These are phyloP conservation scores for Takifugu ocellatus DNA, from an alignment of 2,797 vertebrate species.

Conservation along the genomic window DNA sequence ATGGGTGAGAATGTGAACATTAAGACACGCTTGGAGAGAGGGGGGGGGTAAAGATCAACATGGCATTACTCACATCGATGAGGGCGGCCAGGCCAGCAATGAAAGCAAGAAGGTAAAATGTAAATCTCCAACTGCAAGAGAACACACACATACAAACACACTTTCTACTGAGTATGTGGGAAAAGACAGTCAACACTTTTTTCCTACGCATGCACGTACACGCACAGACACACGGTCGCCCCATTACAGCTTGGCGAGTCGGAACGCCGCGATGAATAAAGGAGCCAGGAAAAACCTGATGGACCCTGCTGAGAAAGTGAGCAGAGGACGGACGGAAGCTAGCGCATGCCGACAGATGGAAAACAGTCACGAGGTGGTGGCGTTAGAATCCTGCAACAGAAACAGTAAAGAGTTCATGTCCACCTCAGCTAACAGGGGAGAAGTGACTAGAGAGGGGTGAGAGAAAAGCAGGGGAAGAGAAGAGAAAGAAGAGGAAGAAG, in stretches of 20 bases:
- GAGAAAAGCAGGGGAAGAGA: not conserved
- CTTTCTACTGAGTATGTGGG: conserved; percentile 59
- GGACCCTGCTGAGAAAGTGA: conserved; percentile 27
- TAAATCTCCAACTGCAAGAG: conserved; percentile 97
- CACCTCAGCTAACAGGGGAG: not conserved
- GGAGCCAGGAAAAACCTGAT: conserved; percentile 28
- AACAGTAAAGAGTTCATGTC: conserved; percentile 6
- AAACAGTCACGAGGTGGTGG: no score
- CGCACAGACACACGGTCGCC: conserved; percentile 4
- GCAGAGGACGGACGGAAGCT: conserved; percentile 26
- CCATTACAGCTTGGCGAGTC: not conserved
- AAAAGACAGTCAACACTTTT: conserved; percentile 35
- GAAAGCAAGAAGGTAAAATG: conserved; percentile 96
- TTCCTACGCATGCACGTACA: conserved; percentile 14
- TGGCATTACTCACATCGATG: conserved; percentile 85
- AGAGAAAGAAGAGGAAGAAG: conserved; percentile 5
- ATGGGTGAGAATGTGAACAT: conserved; percentile 20
- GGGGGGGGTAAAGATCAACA: conserved; percentile 18
- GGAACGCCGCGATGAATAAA: conserved; percentile 18
- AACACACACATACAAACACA: conserved; percentile 71
- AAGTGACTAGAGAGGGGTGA: not conserved
- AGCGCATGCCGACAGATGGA: no score
- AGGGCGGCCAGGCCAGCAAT: conserved; percentile 90
- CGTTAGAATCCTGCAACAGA: conserved; percentile 25
- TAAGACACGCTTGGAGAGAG: conserved; percentile 6